These are phyloP conservation scores for Cremastinae sp. DNA, from an alignment of 2,888 invertebrate genomes.

Conservation along the genomic window DNA sequence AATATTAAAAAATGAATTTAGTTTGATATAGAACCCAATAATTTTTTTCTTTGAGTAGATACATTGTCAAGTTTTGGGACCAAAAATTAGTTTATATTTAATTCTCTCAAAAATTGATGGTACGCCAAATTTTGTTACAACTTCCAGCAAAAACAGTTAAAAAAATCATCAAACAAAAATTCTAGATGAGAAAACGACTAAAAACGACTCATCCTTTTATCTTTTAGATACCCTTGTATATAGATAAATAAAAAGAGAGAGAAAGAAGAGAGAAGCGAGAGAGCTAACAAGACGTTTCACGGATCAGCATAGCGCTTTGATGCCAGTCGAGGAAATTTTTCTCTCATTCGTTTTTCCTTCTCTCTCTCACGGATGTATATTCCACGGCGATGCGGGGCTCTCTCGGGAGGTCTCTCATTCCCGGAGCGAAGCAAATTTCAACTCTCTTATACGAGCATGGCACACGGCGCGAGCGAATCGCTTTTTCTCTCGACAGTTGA, in stretches of 20 bases:
- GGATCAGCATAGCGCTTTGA: slow-evolving; percentile 73
- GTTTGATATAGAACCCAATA: too few relatives aligned
- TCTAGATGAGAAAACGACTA: too few relatives aligned
- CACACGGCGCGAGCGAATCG: slow-evolving; percentile 31
- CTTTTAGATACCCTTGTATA: slow-evolving; percentile 37
- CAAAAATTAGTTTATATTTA: too few relatives aligned
- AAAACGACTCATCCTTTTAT: slow-evolving; percentile 67
- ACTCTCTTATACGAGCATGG: slow-evolving; percentile 54
- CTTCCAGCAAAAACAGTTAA: too few relatives aligned
- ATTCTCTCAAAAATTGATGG: too few relatives aligned
- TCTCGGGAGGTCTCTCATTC: slow-evolving; percentile 73
- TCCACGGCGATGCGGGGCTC: slow-evolving; percentile 65
- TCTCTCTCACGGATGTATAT: slow-evolving; percentile 63
- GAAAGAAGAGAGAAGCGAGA: slow-evolving; percentile 24
- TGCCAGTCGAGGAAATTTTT: slow-evolving; percentile 47
- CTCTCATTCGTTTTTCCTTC: slow-evolving; percentile 9
- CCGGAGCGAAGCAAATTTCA: slow-evolving; percentile 66
- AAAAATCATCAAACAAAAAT: too few relatives aligned
- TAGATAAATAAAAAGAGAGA: not conserved
- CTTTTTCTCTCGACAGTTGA: slow-evolving; percentile 45
- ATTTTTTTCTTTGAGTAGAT: too few relatives aligned
- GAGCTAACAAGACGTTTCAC: slow-evolving; percentile 78
- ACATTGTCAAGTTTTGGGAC: too few relatives aligned
- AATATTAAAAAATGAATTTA: too few relatives aligned
- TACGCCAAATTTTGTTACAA: too few relatives aligned